These are phyloP conservation scores for Eupeodes luniger DNA, from an alignment of 2,888 invertebrate species.

Conservation along the genomic window DNA sequence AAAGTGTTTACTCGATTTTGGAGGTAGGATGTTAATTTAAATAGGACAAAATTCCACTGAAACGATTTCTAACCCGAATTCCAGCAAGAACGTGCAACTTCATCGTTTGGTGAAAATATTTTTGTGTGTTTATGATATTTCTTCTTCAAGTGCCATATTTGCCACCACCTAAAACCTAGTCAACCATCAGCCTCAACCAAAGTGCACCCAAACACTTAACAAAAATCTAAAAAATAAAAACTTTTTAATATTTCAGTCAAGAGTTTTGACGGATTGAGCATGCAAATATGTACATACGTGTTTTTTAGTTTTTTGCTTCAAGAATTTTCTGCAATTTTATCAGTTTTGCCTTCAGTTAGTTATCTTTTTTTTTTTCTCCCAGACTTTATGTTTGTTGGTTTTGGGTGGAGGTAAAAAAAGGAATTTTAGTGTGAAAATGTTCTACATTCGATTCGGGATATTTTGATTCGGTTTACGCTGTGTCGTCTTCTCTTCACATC, in stretches of 20 bases:
- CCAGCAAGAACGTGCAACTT: background rate
- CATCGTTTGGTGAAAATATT: background rate
- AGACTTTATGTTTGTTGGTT: background rate
- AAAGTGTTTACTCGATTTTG: too few species aligned
- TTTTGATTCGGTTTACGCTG: constrained; percentile 3
- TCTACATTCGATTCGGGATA: constrained; percentile 14
- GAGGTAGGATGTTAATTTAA: too few species aligned
- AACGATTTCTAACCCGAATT: background rate
- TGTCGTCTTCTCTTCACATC: background rate
- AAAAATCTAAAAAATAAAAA: background rate
- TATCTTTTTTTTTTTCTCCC: background rate
- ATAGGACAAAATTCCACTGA: too few species aligned
- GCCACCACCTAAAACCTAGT: background rate
- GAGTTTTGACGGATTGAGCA: constrained; percentile 49
- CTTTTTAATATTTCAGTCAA: constrained; percentile 60
- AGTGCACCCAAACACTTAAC: constrained; percentile 39
- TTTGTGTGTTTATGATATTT: background rate
- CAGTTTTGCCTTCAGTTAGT: constrained; percentile 25
- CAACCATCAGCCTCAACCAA: constrained; percentile 1
- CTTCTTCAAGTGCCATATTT: background rate
- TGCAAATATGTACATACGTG: constrained; percentile 33
- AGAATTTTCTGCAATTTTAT: constrained; percentile 4
- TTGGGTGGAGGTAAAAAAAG: background rate
- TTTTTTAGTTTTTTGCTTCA: background rate
- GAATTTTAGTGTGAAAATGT: constrained; percentile 32